A percentile compares a stretch with the other conserved stretches of the same genome.
phyloP scores from a whole-genome alignment of 2,113 vertebrate species.

The Martes martes region DNA sequence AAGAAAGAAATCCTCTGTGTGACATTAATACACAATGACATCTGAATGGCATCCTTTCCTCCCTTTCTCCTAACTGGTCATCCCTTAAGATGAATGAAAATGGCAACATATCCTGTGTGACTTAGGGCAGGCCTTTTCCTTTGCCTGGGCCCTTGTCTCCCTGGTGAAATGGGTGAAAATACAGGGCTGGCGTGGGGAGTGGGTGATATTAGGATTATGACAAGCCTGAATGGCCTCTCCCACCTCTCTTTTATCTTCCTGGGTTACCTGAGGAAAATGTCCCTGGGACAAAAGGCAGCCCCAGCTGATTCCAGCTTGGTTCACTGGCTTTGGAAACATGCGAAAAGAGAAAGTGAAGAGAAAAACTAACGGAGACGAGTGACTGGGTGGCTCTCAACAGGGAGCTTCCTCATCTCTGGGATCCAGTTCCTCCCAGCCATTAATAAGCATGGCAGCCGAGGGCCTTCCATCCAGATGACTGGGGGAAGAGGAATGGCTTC shows the following conservation, averaged over 20 bases:
- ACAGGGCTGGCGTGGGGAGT: neutral
- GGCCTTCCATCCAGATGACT: neutral
- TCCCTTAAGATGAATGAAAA: neutral
- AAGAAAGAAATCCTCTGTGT: too few relatives aligned
- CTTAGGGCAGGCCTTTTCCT: neutral
- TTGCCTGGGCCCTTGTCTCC: neutral
- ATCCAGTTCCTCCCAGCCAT: neutral
- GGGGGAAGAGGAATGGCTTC: neutral
- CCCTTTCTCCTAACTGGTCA: neutral
- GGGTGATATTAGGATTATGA: neutral
- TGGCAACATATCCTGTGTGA: neutral
- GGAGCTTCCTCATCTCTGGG: neutral
- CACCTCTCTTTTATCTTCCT: neutral
- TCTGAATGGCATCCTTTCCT: neutral
- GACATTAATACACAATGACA: neutral
- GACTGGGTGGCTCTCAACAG: neutral
- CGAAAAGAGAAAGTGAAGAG: neutral
- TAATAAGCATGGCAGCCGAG: neutral
- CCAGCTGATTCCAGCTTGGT: neutral
- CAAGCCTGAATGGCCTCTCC: too few relatives aligned
- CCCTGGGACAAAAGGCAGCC: neutral
- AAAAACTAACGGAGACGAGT: neutral
- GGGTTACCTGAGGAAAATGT: neutral
- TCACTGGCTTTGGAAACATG: neutral
- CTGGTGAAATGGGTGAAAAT: neutral